Conservation (phyloP, 2,888 invertebrate genomes). For the Latrodectus hesperus region DNA sequence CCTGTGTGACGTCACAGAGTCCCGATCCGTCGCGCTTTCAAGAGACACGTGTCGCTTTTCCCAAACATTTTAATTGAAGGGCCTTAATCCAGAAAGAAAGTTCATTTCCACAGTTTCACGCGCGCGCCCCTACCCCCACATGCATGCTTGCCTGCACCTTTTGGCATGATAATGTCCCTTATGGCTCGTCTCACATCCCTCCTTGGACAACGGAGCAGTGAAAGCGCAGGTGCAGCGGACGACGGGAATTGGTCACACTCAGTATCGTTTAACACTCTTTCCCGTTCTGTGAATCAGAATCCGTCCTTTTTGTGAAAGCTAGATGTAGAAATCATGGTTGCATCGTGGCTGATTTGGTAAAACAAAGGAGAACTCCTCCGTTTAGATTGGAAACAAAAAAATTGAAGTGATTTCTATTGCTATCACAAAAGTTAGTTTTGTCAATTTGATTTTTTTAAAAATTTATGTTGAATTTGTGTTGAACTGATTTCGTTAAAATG, state of each 20-base stretch:
- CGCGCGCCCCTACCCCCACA: neutral
- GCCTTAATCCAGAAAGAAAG: constrained; percentile 56
- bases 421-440: too few species aligned
- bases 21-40: constrained; percentile 63
- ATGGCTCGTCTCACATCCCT: neutral
- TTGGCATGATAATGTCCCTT: constrained; percentile 46
- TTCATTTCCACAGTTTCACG: constrained; percentile 48
- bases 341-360: too few species aligned
- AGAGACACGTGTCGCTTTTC: constrained; percentile 57
- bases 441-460: too few species aligned
- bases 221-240: constrained; percentile 12
- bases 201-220: neutral
- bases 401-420: too few species aligned
- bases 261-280: constrained; percentile 6
- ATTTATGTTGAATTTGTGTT: too few species aligned
- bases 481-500: too few species aligned
- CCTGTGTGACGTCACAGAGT: constrained; percentile 51
- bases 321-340: too few species aligned
- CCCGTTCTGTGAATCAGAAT: constrained; percentile 3
- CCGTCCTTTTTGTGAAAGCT: too few species aligned
- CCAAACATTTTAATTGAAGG: constrained; percentile 52
- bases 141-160: constrained; percentile 42
- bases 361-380: too few species aligned
- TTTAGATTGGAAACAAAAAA: too few species aligned
- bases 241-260: constrained; percentile 35